Conservation (phyloP, 1,140 invertebrate genomes). For the Drosophila simulans region DNA sequence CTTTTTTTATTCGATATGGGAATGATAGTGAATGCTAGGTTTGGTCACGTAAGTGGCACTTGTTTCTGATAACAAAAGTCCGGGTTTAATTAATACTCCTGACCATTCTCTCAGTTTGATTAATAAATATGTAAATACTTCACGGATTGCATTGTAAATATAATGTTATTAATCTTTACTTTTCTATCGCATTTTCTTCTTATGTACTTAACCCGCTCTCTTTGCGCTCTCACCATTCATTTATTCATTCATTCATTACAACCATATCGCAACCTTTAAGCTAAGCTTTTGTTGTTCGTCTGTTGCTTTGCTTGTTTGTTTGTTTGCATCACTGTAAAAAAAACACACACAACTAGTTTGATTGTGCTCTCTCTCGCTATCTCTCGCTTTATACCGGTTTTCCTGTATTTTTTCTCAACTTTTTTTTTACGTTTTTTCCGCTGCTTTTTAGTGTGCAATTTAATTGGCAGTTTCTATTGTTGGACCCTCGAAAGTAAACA, state of each 20-base stretch:
- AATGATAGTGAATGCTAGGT: neutral
- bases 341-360: conserved; percentile 55
- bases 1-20: neutral
- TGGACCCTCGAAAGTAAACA: conserved; percentile 53
- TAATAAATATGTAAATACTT: no score
- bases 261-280: conserved; percentile 59
- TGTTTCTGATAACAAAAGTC: neutral
- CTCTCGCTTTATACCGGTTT: conserved; percentile 65
- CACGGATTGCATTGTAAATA: no score
- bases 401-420: conserved; percentile 23
- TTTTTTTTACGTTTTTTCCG: conserved; percentile 25
- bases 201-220: conserved; percentile 14
- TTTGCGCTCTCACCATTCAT: conserved; percentile 42
- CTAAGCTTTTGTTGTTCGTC: conserved; percentile 66
- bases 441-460: conserved; percentile 62
- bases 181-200: no score
- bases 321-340: conserved; percentile 62
- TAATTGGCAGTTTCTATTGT: conserved; percentile 78
- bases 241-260: conserved; percentile 65
- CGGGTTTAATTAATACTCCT: no score
- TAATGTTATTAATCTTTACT: neutral
- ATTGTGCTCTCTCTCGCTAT: conserved; percentile 29
- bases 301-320: conserved; percentile 76
- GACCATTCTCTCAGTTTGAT: no score
- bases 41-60: neutral